Evolutionary conservation across 2,113 vertebrate genomes (phyloP).

Genomic region (Lonchura striata): DNA sequence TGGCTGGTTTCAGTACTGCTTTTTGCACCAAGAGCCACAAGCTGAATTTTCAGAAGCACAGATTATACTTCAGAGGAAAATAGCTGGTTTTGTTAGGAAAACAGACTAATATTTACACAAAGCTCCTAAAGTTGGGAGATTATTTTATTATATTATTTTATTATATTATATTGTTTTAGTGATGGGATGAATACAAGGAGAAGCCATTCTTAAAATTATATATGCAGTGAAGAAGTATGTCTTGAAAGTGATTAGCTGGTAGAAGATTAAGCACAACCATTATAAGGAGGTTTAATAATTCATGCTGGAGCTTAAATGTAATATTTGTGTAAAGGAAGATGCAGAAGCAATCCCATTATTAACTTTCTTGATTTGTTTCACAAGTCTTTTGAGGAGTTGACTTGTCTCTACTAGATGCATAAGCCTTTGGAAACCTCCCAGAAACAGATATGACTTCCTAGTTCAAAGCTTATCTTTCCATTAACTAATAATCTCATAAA

Average conservation of each 20-base stretch:
- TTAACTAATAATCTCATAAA: background rate
- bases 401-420: background rate
- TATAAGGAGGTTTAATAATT: slow-evolving; percentile 45
- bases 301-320: slow-evolving; percentile 41
- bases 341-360: background rate
- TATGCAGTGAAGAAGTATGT: background rate
- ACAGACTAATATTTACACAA: background rate
- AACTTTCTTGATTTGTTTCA: background rate
- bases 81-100: background rate
- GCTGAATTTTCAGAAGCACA: background rate
- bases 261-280: slow-evolving; percentile 40
- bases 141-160: background rate
- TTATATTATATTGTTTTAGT: background rate
- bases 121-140: background rate
- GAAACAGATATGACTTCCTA: background rate
- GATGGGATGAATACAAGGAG: background rate
- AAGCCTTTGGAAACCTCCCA: background rate
- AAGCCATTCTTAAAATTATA: background rate
- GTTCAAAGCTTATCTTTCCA: background rate
- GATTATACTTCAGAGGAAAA: background rate
- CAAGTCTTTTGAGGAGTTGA: background rate
- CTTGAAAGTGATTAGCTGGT: slow-evolving; percentile 17
- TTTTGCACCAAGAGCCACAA: background rate
- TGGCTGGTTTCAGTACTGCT: background rate
- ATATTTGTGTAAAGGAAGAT: slow-evolving; percentile 24